Base-by-base conservation (phyloP, 2,113 vertebrate species). In the Sturnira hondurensis region DNA sequence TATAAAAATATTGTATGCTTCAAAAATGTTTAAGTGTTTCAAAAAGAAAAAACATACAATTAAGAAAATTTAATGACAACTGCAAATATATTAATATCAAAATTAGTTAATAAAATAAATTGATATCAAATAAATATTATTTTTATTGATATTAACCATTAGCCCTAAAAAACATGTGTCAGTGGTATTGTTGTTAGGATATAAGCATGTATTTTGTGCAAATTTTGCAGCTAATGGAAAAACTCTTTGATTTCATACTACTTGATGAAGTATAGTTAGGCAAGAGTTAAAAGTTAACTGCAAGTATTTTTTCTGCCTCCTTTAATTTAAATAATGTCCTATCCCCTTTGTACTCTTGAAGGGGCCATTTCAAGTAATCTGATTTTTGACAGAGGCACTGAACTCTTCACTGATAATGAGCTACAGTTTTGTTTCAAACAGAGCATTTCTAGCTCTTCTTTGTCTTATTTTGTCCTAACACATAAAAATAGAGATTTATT, bases 391-490 rank as follows among this genome's bases (percentile, higher is more conserved):
- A 94, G 68, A 41, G n/a, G 70, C 67, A 91, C 50, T 74, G 94
- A 80, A 95, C 85, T 90, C 92, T 78, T 95, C 81, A 95, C 61
- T 93, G 81, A 91, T 95, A 93, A 91, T 87, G 45, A 93, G n/a
- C 56, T 61, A n/a, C 3, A 81, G 33, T 43, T 94, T 58, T 88
- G 7, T 84, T 96, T 96, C 67, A 95, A 80, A 84, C 31, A 94
- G 94, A 90, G 81, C 50, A 71, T 91, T 58, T 24, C 13, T 56
- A 38, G 9, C 47, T 93, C 28, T 68, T 93, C 36, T 33, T 91
- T 84, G 54, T 65, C 41, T 73, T 90, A 17, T 47, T 92, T 90
- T 50, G 63, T 95, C 88, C 54, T 52, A 81, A 83, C 50, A 87
- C 38, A 5, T 28, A 88, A 87, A 86, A 88, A 77, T 28, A 24